These are phyloP conservation scores for Malthinus seriepunctatus DNA, from an alignment of 2,888 invertebrate genomes.

Conservation along the genomic window DNA sequence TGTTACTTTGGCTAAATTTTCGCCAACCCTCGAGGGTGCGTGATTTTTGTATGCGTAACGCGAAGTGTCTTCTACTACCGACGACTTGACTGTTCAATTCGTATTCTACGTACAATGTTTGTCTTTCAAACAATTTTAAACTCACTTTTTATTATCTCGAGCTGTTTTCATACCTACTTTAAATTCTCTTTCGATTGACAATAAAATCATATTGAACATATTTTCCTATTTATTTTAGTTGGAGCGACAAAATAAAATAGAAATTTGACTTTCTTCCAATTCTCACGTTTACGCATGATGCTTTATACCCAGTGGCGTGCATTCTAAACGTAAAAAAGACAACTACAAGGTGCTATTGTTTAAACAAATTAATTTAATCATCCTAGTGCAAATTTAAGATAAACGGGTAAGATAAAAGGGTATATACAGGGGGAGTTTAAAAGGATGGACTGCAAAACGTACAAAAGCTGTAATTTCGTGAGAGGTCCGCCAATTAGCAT, in stretches of 20 bases:
- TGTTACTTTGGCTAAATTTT: constrained; percentile 19
- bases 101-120: constrained; percentile 25
- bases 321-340: too few species aligned
- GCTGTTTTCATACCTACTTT: constrained; percentile 27
- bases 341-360: too few species aligned
- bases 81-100: constrained; percentile 24
- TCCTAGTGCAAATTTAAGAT: too few species aligned
- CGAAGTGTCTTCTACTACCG: constrained; percentile 23
- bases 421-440: too few species aligned
- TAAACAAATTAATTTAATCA: too few species aligned
- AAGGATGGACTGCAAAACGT: too few species aligned
- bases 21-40: constrained; percentile 16
- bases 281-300: too few species aligned
- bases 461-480: too few species aligned
- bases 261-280: too few species aligned
- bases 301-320: too few species aligned
- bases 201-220: constrained; percentile 10
- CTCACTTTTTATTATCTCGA: constrained; percentile 35
- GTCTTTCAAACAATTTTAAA: constrained; percentile 33
- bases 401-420: too few species aligned
- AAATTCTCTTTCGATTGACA: constrained; percentile 31
- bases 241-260: constrained; percentile 23
- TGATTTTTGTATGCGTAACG: constrained; percentile 26
- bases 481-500: too few species aligned
- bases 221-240: background rate